Percentiles rank a stretch among this genome's conserved stretches.
Evolutionary conservation across 2,888 invertebrate species (phyloP).

Genomic region (Oeneis ivallda): DNA sequence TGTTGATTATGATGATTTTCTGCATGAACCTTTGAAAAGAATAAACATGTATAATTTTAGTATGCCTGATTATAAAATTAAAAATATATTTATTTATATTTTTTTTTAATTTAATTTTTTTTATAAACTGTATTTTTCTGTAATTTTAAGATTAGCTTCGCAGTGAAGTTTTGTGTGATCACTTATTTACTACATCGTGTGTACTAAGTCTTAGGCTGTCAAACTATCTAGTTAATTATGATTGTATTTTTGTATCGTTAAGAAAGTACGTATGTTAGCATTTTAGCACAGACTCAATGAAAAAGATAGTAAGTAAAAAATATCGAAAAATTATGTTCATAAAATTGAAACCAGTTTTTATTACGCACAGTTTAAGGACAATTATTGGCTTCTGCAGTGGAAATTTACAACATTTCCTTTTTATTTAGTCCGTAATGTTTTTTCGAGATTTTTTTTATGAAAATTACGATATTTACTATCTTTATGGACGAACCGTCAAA

Average conservation of each 20-base stretch:
- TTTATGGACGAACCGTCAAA: constrained; percentile 7
- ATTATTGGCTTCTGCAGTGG: neutral
- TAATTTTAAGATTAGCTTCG: constrained; percentile 33
- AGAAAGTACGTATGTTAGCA: constrained; percentile 2
- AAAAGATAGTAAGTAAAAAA: neutral
- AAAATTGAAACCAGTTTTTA: neutral
- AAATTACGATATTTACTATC: neutral
- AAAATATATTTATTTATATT: neutral
- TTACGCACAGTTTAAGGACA: neutral
- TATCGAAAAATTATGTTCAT: neutral
- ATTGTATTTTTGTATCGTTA: constrained; percentile 19
- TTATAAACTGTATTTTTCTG: constrained; percentile 31
- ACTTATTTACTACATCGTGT: constrained; percentile 32
- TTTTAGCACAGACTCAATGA: neutral
- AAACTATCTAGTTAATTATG: constrained; percentile 28
- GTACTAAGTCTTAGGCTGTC: constrained; percentile 38
- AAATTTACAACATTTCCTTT: neutral
- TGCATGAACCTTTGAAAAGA: neutral
- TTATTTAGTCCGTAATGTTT: constrained; percentile 6
- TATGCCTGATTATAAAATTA: neutral
- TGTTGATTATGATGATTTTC: neutral
- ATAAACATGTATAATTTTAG: neutral
- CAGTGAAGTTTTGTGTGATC: constrained; percentile 30
- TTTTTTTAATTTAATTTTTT: constrained; percentile 37
- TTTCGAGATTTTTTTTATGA: neutral